Evolutionary conservation across 2,113 vertebrate species (phyloP).

Genomic region (Mormyrus iriodes): DNA sequence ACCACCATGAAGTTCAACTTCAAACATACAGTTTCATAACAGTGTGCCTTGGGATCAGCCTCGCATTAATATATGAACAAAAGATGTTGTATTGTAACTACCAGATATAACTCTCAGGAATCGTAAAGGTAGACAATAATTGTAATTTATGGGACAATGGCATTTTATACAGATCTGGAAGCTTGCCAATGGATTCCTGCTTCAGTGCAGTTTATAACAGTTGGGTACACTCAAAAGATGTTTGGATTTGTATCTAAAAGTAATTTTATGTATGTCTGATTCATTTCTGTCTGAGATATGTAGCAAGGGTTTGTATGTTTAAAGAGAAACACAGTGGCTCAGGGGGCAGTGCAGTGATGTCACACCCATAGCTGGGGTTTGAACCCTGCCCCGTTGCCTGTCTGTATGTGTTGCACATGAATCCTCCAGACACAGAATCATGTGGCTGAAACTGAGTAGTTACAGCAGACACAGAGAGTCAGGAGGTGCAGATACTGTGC

Average conservation of each 20-base stretch:
- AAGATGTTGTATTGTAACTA: constrained; percentile 36
- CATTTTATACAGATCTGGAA: constrained; percentile 51
- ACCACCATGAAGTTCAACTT: constrained; percentile 41
- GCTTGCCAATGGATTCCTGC: constrained; percentile 47
- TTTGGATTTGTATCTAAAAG: not conserved
- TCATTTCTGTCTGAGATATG: not conserved
- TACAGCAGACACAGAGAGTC: not conserved
- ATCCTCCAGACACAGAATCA: not conserved
- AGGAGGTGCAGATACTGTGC: not conserved
- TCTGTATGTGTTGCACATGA: not conserved
- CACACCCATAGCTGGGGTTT: not conserved
- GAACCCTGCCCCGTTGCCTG: not conserved
- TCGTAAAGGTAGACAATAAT: constrained; percentile 46
- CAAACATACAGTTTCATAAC: constrained; percentile 28
- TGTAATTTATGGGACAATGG: constrained; percentile 45
- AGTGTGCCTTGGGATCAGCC: constrained; percentile 28
- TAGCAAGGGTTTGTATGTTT: not conserved
- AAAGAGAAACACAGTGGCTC: not conserved
- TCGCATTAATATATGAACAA: constrained; percentile 39
- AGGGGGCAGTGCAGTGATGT: not conserved
- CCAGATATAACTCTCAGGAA: constrained; percentile 36
- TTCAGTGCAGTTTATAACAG: constrained; percentile 32
- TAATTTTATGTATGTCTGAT: not conserved
- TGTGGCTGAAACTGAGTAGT: not conserved
- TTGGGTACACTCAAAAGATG: constrained; percentile 20